phyloP scores from a whole-genome alignment of 2,797 vertebrate species.

The Xenops minutus region DNA sequence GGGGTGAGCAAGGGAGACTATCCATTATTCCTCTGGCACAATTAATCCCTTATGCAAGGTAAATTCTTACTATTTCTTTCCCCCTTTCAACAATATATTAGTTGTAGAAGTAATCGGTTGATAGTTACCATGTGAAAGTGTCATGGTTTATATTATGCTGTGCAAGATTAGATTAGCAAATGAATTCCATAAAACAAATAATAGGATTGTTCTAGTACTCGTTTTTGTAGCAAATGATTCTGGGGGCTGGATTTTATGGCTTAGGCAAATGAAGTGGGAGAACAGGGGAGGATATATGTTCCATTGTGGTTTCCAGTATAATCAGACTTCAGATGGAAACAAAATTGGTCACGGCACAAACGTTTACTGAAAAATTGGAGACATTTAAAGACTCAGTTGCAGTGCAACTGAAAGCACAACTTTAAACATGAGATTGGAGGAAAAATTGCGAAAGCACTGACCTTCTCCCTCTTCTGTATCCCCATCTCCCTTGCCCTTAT shows the following conservation, averaged over 20 bases:
- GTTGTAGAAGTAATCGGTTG: background rate
- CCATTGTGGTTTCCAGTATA: conserved; percentile 14
- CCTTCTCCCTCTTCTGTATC: background rate
- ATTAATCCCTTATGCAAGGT: background rate
- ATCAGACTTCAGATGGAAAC: background rate
- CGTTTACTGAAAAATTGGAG: background rate
- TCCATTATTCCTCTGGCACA: background rate
- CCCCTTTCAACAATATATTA: background rate
- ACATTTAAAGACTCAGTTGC: background rate
- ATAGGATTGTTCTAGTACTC: background rate
- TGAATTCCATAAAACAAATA: background rate
- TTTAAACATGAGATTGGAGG: background rate
- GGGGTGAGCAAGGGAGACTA: background rate
- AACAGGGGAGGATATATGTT: background rate
- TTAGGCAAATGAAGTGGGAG: conserved; percentile 14
- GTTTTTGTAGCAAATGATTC: background rate
- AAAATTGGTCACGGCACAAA: background rate
- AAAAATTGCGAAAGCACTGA: background rate
- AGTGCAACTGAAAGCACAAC: background rate
- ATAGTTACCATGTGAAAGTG: background rate
- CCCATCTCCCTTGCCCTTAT: background rate
- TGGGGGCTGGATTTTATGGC: background rate
- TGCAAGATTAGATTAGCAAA: conserved; percentile 30
- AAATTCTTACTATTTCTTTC: background rate
- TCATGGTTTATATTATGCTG: background rate